Base-by-base conservation (phyloP, 2,888 invertebrate species). In the Automeris io region DNA sequence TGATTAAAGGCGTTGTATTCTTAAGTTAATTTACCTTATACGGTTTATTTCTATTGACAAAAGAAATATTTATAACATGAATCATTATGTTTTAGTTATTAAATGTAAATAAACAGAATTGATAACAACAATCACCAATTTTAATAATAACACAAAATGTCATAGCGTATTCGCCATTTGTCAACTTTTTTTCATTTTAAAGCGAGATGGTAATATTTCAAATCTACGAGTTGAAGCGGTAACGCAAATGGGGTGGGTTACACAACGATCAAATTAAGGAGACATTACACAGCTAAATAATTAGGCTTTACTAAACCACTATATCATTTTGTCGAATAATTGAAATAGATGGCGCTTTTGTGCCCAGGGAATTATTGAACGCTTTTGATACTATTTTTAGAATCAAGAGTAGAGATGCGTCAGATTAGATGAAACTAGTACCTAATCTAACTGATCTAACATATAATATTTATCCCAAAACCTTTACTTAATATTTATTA, bases 311-410 rank as follows among this genome's bases (percentile, higher is more conserved):
- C 12, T 2, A 8, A 37, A 4, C 18, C 12, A n/a, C 22, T n/a
- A 37, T 31, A 5, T 18, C 22, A 37, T 8, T 37, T 18, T 18
- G 18, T 39, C 18, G 34, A 5, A 7, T 34, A 21, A 22, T 29
- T 29, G 26, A 56, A 55, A 61, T 60, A 69, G 70, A 68, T 70
- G 70, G 82, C 82, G 82, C 82, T 78, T 78, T n/a, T n/a, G 79
- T 75, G 77, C 78, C 70, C 65, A 54, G 59, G 64, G 71, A 61
- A 77, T 74, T 83, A 80, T 80, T 79, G 81, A 83, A 73, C 82
- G 80, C 70, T 57, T 66, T 66, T 56, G 61, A 63, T 63, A 47
- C 46, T 57, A 64, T 63, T 76, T 80, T 74, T 82, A 77, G 77
- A 37, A n/a, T 23, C 18, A 37, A 37, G 23, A 11, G 18, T 25